These are phyloP conservation scores for Zosterops japonicus DNA, from an alignment of 2,113 vertebrate species.

Conservation along the genomic window DNA sequence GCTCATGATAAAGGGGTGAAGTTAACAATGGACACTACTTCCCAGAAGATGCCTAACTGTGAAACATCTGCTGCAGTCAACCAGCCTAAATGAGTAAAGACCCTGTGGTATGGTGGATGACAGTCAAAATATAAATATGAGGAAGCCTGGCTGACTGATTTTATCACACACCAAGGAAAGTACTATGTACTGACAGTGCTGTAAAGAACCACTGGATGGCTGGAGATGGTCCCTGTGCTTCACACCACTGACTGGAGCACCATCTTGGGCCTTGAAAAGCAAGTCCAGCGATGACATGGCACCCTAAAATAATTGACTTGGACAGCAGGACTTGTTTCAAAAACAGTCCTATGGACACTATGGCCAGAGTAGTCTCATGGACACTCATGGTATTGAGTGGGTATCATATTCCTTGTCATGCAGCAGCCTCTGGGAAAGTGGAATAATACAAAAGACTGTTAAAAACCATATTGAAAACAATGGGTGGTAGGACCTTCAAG, in stretches of 20 bases:
- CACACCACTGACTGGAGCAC: background rate
- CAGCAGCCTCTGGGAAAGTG: background rate
- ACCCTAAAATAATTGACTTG: background rate
- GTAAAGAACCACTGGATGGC: background rate
- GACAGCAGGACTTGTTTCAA: accelerated
- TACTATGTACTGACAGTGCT: accelerated
- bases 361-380: background rate
- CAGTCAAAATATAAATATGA: background rate
- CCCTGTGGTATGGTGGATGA: background rate
- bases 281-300: accelerated
- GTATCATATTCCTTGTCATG: background rate
- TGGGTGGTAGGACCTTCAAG: background rate
- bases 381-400: accelerated
- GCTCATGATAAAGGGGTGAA: background rate
- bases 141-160: background rate
- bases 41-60: background rate
- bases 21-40: accelerated
- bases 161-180: background rate
- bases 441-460: background rate
- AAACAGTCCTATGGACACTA: background rate
- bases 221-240: background rate
- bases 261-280: background rate
- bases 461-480: background rate
- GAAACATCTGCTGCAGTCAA: background rate
- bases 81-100: background rate